Conservation (phyloP, 37 sponge, comb jelly and placozoan genomes). For the Bolinopsis microptera region DNA sequence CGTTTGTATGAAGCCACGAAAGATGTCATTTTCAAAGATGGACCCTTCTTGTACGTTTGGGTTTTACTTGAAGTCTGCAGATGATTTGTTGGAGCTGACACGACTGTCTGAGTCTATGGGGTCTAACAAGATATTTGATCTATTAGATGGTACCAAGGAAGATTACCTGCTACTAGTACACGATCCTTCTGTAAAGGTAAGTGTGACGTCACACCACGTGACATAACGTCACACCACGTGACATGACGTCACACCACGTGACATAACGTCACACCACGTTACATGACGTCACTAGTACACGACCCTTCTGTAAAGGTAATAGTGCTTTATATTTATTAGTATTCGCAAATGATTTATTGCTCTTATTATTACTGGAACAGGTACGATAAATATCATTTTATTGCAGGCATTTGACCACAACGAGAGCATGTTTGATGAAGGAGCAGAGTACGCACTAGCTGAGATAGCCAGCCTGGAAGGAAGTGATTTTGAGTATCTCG, state of each 20-base stretch:
- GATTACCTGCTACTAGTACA: neutral
- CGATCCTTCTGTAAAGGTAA: neutral
- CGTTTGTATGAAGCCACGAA: slow-evolving; percentile 82
- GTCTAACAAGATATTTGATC: slow-evolving; percentile 33
- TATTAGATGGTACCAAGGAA: slow-evolving; percentile 48
- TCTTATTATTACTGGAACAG: too few species aligned
- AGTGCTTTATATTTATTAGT: too few species aligned
- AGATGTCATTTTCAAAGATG: slow-evolving; percentile 81
- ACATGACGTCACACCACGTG: too few species aligned
- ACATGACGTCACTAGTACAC: too few species aligned
- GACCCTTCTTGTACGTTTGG: slow-evolving; percentile 97
- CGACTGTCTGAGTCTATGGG: neutral
- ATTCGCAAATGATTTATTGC: too few species aligned
- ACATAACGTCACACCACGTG: too few species aligned
- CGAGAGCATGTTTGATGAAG: slow-evolving; percentile 61
- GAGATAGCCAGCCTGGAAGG: slow-evolving; percentile 49
- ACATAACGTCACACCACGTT: too few species aligned
- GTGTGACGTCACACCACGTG: too few species aligned
- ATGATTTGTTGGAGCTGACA: slow-evolving; percentile 4
- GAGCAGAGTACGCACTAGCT: neutral
- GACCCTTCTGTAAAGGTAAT: too few species aligned
- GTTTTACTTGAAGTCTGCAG: slow-evolving; percentile 69
- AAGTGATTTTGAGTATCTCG: slow-evolving; percentile 64
- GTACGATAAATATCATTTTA: too few species aligned
- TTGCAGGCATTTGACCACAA: slow-evolving; percentile 60